A percentile compares a stretch with the other conserved stretches of the same genome.
Evolutionary conservation across 30 jellyfish, hydroid and myxozoan genomes (phyloP).

Genomic region (Cassiopea xamachana): DNA sequence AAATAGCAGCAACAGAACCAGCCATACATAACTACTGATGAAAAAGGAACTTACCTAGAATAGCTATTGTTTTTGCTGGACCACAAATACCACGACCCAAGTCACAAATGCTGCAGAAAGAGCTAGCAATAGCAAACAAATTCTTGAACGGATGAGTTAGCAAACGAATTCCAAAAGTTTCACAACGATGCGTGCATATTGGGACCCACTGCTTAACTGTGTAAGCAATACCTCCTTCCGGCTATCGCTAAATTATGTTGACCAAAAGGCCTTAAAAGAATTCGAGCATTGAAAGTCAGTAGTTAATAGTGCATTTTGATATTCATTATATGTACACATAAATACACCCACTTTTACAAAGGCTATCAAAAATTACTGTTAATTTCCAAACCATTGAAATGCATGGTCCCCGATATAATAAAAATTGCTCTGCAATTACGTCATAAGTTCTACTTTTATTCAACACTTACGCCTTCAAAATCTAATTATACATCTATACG

Average conservation of each 20-base stretch:
- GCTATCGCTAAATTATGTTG: background rate
- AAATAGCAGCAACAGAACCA: no score
- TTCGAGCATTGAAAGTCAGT: background rate
- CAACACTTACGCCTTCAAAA: background rate
- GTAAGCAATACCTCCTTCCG: background rate
- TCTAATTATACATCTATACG: background rate
- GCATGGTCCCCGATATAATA: background rate
- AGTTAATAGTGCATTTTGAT: background rate
- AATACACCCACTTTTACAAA: constrained; percentile 19
- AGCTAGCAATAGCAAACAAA: no score
- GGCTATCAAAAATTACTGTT: constrained; percentile 1
- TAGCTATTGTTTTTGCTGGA: no score
- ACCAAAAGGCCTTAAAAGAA: background rate
- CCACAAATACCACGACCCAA: no score
- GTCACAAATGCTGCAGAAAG: no score
- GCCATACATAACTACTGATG: no score
- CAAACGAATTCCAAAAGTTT: background rate
- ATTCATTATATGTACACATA: background rate
- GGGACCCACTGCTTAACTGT: background rate
- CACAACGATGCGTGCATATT: background rate
- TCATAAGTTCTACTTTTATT: background rate
- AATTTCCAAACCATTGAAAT: background rate
- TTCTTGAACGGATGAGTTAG: no score
- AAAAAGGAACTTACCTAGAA: no score
- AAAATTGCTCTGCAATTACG: constrained; percentile 28